Evolutionary conservation across 2,888 invertebrate species (phyloP).

Genomic region (Celastrina argiolus): DNA sequence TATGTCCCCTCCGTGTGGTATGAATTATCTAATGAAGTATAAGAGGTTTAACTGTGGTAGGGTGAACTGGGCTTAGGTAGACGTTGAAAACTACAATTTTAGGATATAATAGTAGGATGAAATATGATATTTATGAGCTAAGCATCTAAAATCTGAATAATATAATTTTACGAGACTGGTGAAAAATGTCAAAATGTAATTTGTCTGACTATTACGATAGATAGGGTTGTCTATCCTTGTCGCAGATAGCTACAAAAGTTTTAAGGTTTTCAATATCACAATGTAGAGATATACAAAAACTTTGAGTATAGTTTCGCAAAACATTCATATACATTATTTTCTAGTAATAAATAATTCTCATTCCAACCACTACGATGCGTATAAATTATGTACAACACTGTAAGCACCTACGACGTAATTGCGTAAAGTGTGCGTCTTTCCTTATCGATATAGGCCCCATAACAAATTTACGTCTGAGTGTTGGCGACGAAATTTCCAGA

Average conservation of each 20-base stretch:
- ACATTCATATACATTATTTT: too few species aligned
- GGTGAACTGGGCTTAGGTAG: neutral
- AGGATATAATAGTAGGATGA: too few species aligned
- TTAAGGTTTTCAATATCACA: neutral
- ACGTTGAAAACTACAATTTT: neutral
- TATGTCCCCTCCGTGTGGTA: constrained; percentile 1
- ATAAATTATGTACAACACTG: neutral
- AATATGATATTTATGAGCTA: too few species aligned
- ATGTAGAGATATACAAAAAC: too few species aligned
- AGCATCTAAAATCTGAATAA: too few species aligned
- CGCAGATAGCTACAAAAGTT: too few species aligned
- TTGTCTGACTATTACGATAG: too few species aligned
- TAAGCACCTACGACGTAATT: neutral
- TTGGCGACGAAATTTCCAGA: constrained; percentile 6
- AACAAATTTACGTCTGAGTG: constrained; percentile 5
- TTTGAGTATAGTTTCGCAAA: neutral
- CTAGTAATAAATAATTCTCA: neutral
- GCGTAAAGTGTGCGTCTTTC: neutral
- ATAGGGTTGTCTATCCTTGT: too few species aligned
- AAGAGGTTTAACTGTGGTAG: neutral
- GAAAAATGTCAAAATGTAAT: too few species aligned
- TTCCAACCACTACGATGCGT: neutral
- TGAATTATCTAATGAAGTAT: constrained; percentile 22
- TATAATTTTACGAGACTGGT: too few species aligned
- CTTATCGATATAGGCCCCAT: neutral